Evolutionary conservation across 2,797 vertebrate genomes (phyloP).

Genomic region (Philypnodon macrostomus): DNA sequence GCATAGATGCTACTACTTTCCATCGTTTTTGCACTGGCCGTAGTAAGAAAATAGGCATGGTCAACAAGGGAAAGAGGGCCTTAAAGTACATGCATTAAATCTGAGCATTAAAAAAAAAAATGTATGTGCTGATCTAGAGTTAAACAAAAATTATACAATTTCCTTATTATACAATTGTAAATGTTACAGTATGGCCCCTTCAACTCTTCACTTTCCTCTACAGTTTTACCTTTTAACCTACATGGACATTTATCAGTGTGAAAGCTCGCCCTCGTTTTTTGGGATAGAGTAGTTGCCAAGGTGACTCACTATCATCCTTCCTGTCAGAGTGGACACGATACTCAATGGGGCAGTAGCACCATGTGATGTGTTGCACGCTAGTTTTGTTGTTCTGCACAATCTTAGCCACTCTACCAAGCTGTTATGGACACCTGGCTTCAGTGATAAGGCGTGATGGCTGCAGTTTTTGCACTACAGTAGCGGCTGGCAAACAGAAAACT

Average conservation of each 20-base stretch:
- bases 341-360: conserved; percentile 44
- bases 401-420: conserved; percentile 54
- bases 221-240: not conserved
- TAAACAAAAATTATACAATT: too few relatives aligned
- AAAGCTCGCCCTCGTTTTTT: conserved; percentile 7
- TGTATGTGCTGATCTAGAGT: too few relatives aligned
- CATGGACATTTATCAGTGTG: not conserved
- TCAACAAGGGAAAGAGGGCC: too few relatives aligned
- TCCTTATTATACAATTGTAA: too few relatives aligned
- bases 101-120: too few relatives aligned
- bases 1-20: too few relatives aligned
- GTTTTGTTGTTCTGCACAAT: conserved; percentile 56
- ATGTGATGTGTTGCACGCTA: conserved; percentile 67
- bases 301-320: conserved; percentile 43
- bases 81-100: too few relatives aligned
- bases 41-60: too few relatives aligned
- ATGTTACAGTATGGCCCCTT: too few relatives aligned
- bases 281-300: conserved; percentile 45
- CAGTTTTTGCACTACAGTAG: conserved; percentile 52
- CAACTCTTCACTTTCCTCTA: not conserved
- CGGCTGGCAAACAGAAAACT: conserved; percentile 33
- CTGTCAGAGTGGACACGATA: conserved; percentile 43
- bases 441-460: conserved; percentile 51
- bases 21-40: too few relatives aligned
- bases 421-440: conserved; percentile 66